These are phyloP conservation scores for Temnothorax longispinosus DNA, from an alignment of 1,140 invertebrate genomes.

Conservation along the genomic window DNA sequence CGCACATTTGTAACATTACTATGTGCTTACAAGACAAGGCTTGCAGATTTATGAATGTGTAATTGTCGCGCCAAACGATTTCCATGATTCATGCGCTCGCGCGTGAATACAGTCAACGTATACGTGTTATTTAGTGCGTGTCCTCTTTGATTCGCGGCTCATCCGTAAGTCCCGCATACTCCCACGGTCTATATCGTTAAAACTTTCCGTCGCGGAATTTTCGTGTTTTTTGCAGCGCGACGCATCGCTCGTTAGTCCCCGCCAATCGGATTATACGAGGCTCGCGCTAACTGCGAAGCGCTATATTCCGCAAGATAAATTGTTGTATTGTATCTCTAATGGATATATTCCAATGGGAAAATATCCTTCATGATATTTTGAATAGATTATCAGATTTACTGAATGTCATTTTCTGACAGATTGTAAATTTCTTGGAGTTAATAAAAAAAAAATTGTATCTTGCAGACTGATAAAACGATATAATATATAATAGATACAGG, in stretches of 20 bases:
- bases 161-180: slow-evolving; percentile 16
- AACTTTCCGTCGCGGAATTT: slow-evolving; percentile 35
- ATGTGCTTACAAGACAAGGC: not conserved
- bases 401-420: too few relatives aligned
- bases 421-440: too few relatives aligned
- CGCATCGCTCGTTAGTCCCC: slow-evolving; percentile 22
- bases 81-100: not conserved
- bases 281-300: slow-evolving; percentile 8
- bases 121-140: slow-evolving; percentile 1
- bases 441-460: slow-evolving; percentile 5
- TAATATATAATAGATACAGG: not conserved
- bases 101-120: not conserved
- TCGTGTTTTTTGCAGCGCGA: slow-evolving; percentile 14
- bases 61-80: not conserved
- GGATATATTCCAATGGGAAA: too few relatives aligned
- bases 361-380: too few relatives aligned
- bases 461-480: not conserved
- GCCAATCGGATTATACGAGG: slow-evolving; percentile 28
- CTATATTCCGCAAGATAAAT: slow-evolving; percentile 8
- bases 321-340: not conserved
- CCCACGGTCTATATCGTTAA: slow-evolving; percentile 22
- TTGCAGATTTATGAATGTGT: not conserved
- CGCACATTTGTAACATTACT: not conserved
- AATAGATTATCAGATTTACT: too few relatives aligned
- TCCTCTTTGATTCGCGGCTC: not conserved